Conservation (phyloP, 1,140 invertebrate genomes). For the Zophobas morio region DNA sequence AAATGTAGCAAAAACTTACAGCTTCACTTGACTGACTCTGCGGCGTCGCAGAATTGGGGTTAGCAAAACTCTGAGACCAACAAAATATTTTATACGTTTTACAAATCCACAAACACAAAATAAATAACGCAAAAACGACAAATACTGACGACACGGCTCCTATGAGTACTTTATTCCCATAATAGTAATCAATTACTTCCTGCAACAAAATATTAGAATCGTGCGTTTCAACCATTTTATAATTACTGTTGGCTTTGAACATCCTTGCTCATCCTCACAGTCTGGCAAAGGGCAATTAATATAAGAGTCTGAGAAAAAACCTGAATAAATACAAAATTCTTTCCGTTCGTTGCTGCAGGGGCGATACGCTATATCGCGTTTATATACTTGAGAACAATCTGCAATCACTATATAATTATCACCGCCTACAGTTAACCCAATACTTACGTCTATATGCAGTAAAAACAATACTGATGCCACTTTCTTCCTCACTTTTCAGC, state of each 20-base stretch:
- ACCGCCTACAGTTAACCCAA: background rate
- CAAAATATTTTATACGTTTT: conserved; percentile 51
- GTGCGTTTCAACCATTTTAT: background rate
- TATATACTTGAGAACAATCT: conserved; percentile 44
- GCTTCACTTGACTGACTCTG: conserved; percentile 10
- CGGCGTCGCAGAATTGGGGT: conserved; percentile 8
- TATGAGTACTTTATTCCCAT: conserved; percentile 50
- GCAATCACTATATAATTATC: conserved; percentile 9
- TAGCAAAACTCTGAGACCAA: conserved; percentile 51
- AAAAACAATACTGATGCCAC: conserved; percentile 52
- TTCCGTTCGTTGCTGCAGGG: conserved; percentile 37
- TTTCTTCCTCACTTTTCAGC: conserved; percentile 32
- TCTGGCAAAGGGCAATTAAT: conserved; percentile 55
- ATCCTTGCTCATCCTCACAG: conserved; percentile 53
- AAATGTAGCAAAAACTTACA: background rate
- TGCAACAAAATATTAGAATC: background rate
- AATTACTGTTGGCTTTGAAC: conserved; percentile 28
- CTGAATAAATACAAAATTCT: conserved; percentile 51
- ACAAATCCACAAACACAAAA: conserved; percentile 50
- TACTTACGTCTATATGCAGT: conserved; percentile 48
- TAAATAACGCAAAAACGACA: conserved; percentile 49
- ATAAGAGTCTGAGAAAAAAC: conserved; percentile 52
- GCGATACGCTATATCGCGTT: conserved; percentile 18
- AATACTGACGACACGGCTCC: conserved; percentile 42
- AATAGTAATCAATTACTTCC: conserved; percentile 18